Percentiles rank a stretch among this genome's conserved stretches.
These are phyloP conservation scores for Agrochola circellaris DNA, from an alignment of 2,888 invertebrate species.

Conservation along the genomic window DNA sequence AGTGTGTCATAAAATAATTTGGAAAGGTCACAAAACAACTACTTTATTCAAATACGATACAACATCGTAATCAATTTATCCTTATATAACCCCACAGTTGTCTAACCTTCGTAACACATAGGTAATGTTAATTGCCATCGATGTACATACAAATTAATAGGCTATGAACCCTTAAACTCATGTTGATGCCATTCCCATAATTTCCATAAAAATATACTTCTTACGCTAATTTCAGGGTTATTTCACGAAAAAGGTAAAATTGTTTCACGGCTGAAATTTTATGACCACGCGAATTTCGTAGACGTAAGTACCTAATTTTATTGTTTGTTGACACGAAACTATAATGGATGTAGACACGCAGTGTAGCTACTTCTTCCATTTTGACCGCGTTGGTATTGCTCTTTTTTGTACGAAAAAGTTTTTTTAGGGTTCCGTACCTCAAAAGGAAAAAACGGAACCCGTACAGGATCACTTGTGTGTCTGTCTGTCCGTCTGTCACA, in stretches of 20 bases:
- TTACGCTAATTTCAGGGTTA: constrained; percentile 30
- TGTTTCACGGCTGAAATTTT: constrained; percentile 32
- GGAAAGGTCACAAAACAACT: background rate
- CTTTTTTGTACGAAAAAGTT: too few species aligned
- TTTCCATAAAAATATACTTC: constrained; percentile 29
- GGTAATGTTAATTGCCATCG: background rate
- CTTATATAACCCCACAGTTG: background rate
- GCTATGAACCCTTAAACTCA: constrained; percentile 17
- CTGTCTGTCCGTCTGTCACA: too few species aligned
- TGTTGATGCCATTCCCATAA: constrained; percentile 22
- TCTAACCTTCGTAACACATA: background rate
- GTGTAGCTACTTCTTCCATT: background rate
- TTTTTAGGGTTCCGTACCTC: too few species aligned
- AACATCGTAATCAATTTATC: background rate
- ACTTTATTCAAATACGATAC: background rate
- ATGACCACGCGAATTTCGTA: constrained; percentile 7
- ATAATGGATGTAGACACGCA: background rate
- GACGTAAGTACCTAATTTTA: constrained; percentile 25
- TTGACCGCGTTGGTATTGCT: too few species aligned
- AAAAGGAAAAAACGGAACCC: too few species aligned
- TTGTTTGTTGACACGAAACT: constrained; percentile 38
- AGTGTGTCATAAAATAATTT: background rate
- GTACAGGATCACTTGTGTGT: too few species aligned
- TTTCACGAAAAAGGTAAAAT: constrained; percentile 21
- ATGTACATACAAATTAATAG: constrained; percentile 13